Conservation (phyloP, 2,888 invertebrate species). For the Capitulum mitella region DNA sequence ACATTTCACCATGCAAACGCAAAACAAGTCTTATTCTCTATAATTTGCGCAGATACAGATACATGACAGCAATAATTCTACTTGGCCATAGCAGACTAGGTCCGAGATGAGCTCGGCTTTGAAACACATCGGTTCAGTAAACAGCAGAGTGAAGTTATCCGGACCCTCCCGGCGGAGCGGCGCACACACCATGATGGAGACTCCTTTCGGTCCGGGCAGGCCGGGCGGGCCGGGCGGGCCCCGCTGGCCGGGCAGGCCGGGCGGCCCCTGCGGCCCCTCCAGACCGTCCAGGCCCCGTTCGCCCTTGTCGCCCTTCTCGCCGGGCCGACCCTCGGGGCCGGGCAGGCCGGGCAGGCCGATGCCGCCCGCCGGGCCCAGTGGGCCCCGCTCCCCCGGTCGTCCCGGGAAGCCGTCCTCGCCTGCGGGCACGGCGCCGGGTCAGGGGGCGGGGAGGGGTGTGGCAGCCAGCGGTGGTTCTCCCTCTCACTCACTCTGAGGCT, state of each 20-base stretch:
- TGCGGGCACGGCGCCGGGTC: constrained; percentile 33
- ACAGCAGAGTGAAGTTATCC: no score
- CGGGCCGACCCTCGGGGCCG: constrained; percentile 36
- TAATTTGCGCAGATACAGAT: no score
- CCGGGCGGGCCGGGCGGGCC: constrained; percentile 63
- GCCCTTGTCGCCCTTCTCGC: constrained; percentile 35
- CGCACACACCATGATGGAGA: constrained; percentile 37
- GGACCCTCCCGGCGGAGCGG: no score
- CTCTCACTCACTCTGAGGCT: no score
- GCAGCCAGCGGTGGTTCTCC: no score
- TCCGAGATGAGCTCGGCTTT: no score
- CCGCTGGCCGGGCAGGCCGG: constrained; percentile 66
- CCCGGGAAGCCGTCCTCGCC: constrained; percentile 61
- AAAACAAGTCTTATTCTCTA: no score
- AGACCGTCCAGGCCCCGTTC: constrained; percentile 28
- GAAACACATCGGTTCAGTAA: no score
- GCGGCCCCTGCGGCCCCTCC: constrained; percentile 50
- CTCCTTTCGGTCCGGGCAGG: constrained; percentile 48
- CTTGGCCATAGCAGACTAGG: no score
- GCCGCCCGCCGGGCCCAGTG: constrained; percentile 49
- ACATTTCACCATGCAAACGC: no score
- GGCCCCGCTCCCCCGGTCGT: constrained; percentile 49
- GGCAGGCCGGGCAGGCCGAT: constrained; percentile 38
- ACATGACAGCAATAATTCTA: no score
- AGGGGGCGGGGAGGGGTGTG: no score